Conservation (phyloP, 1,140 invertebrate genomes). For the Hermetia illucens region DNA sequence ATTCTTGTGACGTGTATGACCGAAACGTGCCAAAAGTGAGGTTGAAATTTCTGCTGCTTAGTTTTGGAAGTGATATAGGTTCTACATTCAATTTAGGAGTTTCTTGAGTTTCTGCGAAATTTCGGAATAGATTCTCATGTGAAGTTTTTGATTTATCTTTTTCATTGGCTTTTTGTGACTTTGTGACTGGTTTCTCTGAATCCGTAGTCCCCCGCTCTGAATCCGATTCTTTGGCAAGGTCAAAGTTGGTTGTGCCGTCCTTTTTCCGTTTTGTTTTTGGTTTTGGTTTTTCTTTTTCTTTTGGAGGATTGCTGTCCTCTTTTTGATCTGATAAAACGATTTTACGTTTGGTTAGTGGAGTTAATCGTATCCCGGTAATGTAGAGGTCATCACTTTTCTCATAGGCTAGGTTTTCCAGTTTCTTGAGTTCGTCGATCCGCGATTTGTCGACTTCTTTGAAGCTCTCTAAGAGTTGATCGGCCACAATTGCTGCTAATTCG, state of each 20-base stretch:
- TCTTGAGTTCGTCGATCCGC: constrained; percentile 25
- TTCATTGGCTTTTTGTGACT: not conserved
- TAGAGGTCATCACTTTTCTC: constrained; percentile 22
- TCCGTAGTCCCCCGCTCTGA: not conserved
- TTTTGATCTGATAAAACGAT: not conserved
- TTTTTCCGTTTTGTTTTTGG: constrained; percentile 2
- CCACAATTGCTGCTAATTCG: constrained; percentile 27
- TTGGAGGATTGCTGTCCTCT: not conserved
- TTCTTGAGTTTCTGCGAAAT: not conserved
- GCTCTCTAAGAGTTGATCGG: constrained; percentile 27
- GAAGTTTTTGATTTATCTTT: constrained; percentile 4
- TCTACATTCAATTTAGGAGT: not conserved
- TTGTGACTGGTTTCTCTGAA: not conserved
- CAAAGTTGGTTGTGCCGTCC: not conserved
- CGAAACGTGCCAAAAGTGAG: not conserved
- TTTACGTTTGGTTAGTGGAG: constrained; percentile 26
- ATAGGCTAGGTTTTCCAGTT: constrained; percentile 26
- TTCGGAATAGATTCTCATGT: not conserved
- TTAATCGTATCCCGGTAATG: constrained; percentile 25
- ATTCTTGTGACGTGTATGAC: not conserved
- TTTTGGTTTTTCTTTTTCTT: constrained; percentile 3
- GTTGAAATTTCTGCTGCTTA: not conserved
- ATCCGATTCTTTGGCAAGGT: not conserved
- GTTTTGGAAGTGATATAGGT: not conserved
- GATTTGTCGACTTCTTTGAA: constrained; percentile 28